Conservation (phyloP, 2,113 vertebrate species). For the Haemorhous mexicanus region DNA sequence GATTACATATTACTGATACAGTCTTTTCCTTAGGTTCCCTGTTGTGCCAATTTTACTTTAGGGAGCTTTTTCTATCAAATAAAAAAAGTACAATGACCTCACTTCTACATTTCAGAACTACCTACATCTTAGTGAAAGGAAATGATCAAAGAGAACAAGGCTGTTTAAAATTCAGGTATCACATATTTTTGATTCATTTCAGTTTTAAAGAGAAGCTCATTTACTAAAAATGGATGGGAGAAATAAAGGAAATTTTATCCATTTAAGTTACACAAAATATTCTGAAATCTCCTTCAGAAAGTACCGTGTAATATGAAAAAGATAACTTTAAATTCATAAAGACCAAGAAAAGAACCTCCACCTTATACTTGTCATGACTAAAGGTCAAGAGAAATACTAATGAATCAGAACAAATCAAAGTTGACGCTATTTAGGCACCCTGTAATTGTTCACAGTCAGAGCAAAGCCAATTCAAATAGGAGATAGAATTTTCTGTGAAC, state of each 20-base stretch:
- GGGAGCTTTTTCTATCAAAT: not conserved
- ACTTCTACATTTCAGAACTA: not conserved
- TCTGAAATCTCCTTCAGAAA: not conserved
- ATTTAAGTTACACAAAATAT: not conserved
- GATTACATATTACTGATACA: not conserved
- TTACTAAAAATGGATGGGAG: not conserved
- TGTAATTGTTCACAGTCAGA: not conserved
- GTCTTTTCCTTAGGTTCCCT: not conserved
- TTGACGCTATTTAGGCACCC: not conserved
- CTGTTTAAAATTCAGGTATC: not conserved
- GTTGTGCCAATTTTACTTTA: not conserved
- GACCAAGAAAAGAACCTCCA: not conserved
- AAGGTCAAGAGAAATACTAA: not conserved
- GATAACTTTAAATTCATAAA: not conserved
- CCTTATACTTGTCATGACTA: not conserved
- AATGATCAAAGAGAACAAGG: not conserved
- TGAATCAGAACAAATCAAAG: not conserved
- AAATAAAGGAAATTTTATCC: not conserved
- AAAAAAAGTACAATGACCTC: not conserved
- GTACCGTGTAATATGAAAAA: not conserved
- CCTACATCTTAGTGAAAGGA: not conserved
- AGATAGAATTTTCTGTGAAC: not conserved
- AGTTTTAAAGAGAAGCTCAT: not conserved
- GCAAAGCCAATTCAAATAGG: not conserved
- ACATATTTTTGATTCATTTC: not conserved